These are phyloP conservation scores for Premnoplex brunnescens DNA, from an alignment of 2,797 vertebrate genomes.

Conservation along the genomic window DNA sequence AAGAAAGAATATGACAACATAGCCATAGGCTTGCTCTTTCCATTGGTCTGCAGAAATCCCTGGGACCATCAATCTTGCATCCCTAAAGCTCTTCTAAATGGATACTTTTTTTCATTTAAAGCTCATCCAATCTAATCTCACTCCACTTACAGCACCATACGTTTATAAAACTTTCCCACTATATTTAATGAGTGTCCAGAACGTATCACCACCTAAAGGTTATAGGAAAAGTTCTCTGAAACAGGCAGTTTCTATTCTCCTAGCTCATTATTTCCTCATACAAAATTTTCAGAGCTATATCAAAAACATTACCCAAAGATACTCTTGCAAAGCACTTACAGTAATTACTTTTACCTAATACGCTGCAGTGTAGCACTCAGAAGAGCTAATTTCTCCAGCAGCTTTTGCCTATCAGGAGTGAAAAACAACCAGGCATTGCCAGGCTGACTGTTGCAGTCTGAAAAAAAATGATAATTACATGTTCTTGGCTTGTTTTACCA, in stretches of 20 bases:
- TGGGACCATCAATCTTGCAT: background rate
- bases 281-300: constrained; percentile 19
- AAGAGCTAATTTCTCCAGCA: constrained; percentile 13
- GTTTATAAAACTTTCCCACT: constrained; percentile 4
- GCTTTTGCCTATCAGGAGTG: background rate
- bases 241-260: background rate
- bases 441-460: background rate
- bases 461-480: constrained; percentile 21
- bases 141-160: background rate
- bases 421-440: background rate
- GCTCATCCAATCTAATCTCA: constrained; percentile 2
- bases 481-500: background rate
- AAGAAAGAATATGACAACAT: background rate
- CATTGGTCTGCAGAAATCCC: background rate
- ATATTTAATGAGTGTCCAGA: constrained; percentile 7
- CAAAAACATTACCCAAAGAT: constrained; percentile 19
- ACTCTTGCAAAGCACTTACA: constrained; percentile 41
- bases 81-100: background rate
- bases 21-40: background rate
- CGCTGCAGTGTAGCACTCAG: background rate
- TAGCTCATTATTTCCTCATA: constrained; percentile 36
- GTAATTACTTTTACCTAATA: constrained; percentile 49
- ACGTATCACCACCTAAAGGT: background rate
- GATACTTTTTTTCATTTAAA: constrained; percentile 1
- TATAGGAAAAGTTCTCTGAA: constrained; percentile 9